These are phyloP conservation scores for Scomberomorus guttatus DNA, from an alignment of 2,797 vertebrate genomes.

Conservation along the genomic window DNA sequence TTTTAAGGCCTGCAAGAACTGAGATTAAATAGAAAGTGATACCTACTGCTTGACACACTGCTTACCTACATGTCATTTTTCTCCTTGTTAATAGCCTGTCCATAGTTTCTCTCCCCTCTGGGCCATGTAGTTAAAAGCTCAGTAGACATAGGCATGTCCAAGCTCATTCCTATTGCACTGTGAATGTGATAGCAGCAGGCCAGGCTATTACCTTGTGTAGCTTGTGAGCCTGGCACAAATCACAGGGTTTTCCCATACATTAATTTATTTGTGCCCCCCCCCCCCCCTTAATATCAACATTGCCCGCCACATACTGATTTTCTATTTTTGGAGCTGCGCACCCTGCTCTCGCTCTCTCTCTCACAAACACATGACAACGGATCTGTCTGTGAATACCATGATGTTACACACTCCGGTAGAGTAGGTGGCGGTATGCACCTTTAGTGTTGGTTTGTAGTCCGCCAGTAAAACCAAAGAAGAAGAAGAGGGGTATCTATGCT, in stretches of 20 bases:
- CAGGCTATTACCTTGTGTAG: slow-evolving; percentile 17
- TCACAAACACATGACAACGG: no score
- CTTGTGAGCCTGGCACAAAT: slow-evolving; percentile 22
- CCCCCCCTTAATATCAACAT: no score
- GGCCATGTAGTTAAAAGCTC: slow-evolving; percentile 14
- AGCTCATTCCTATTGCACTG: slow-evolving; percentile 27
- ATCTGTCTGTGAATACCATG: no score
- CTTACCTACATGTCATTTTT: slow-evolving; percentile 10
- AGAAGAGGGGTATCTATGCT: no score
- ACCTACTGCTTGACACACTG: background rate
- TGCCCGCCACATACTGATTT: no score
- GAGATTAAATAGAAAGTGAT: slow-evolving; percentile 33
- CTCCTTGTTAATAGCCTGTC: slow-evolving; percentile 23
- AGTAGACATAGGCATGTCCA: slow-evolving; percentile 31
- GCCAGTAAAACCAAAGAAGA: no score
- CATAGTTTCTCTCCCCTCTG: slow-evolving; percentile 30
- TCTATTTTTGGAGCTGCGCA: no score
- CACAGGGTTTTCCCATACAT: background rate
- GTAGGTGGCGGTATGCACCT: no score
- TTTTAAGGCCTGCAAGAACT: slow-evolving; percentile 12
- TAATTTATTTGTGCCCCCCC: no score
- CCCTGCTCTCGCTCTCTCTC: no score
- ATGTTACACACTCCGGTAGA: no score
- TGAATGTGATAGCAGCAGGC: slow-evolving; percentile 30
- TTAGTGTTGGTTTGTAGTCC: no score